These are phyloP conservation scores for Pempheris klunzingeri DNA, from an alignment of 2,797 vertebrate genomes.

Conservation along the genomic window DNA sequence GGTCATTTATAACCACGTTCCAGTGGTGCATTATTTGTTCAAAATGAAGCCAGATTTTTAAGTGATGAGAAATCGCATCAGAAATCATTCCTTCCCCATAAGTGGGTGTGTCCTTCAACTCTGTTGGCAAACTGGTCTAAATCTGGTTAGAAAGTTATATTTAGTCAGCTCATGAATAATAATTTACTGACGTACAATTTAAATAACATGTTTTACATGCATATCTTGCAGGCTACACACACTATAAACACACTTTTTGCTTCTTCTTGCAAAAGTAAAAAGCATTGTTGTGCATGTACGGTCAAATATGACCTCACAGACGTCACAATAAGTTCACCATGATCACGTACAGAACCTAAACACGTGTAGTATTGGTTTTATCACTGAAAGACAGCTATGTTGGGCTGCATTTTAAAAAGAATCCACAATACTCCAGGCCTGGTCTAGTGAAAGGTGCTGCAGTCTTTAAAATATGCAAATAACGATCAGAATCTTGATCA, in stretches of 20 bases:
- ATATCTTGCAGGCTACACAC: no score
- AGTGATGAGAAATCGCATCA: constrained; percentile 25
- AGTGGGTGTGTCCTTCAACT: constrained; percentile 31
- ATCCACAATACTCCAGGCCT: background rate
- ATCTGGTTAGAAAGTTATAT: constrained; percentile 21
- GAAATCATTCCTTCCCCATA: constrained; percentile 12
- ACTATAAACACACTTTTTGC: no score
- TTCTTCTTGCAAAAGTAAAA: background rate
- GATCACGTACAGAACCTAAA: background rate
- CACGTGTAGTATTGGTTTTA: background rate
- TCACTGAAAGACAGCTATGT: background rate
- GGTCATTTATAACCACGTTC: background rate
- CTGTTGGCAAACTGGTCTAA: constrained; percentile 26
- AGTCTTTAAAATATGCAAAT: constrained; percentile 49
- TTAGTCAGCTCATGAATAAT: constrained; percentile 5
- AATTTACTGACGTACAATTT: constrained; percentile 10
- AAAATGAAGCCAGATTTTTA: constrained; percentile 4
- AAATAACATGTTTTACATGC: background rate
- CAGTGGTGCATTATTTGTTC: background rate
- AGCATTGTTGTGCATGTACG: background rate
- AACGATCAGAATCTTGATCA: constrained; percentile 46
- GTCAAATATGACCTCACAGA: constrained; percentile 1
- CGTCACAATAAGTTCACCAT: background rate
- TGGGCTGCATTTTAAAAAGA: constrained; percentile 11
- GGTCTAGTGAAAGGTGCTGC: constrained; percentile 2